Evolutionary conservation across 1,140 invertebrate genomes (phyloP), one percentile per base, ranked within the genome.

Genomic region (Cyphomyrmex costatus): DNA sequence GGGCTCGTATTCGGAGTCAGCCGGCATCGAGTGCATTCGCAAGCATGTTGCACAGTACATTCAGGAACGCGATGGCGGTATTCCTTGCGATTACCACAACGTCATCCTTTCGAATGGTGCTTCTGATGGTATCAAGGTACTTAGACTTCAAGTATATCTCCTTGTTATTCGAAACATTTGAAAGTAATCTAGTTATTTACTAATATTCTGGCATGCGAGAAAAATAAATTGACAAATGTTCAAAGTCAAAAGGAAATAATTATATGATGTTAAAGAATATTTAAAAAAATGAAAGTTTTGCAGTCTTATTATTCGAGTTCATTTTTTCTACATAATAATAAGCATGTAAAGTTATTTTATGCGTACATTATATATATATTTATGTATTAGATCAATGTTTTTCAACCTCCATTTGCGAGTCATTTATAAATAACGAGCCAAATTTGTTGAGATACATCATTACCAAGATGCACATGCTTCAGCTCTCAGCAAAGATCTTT

Each of bases 31-130:
- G 95, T 93, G 98, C 19, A 98, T 99, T 86, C 96, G 99, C 7
- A 96, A 97, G 87, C 98, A 99, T 93, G 97, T 98, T 53, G 98
- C 98, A 0, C 95, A 97, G 71, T 99, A 99, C 94, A 99, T 99
- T 91, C 93, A 97, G 93, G 93, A 96, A 36, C 96, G 99, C 36
- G 99, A 99, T 96, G 97, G 97, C 27, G 97, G 97, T 10, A 95
- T 98, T 88, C 96, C 97, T 0, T 94, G 96, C 78, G 95, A 98
- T 95, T 97, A 97, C 94, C 95, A 97, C 74, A 97, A 99, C 95
- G 96, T 99, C 80, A 97, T 98, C 79, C 95, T 99, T 5, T 97
- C 97, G 63, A 98, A 97, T 51, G 99, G 99, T 88, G 98, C 99
- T 46, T 98, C 98, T 46, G 98, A 98, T 93, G 98, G 96, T 70